These are phyloP conservation scores for Mus caroli DNA, from an alignment of 2,797 vertebrate genomes.

Conservation along the genomic window DNA sequence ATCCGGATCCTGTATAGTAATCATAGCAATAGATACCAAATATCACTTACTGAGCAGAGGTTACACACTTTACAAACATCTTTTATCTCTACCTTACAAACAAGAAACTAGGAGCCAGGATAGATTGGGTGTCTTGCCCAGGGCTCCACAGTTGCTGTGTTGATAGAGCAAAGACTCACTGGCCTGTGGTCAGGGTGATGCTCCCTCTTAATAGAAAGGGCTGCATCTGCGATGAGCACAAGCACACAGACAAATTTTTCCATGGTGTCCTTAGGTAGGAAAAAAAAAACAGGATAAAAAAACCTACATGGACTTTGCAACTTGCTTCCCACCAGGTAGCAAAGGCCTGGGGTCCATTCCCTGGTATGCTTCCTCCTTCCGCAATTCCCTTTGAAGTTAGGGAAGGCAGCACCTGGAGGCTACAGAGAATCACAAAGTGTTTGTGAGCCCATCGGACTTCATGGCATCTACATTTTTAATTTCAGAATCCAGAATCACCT, in stretches of 20 bases:
- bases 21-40: neutral
- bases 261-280: slow-evolving; percentile 4
- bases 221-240: neutral
- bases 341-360: slow-evolving; percentile 65
- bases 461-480: slow-evolving; percentile 31
- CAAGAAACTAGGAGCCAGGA: neutral
- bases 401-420: slow-evolving; percentile 36
- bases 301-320: slow-evolving; percentile 9
- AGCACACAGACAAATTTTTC: neutral
- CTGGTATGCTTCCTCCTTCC: slow-evolving; percentile 56
- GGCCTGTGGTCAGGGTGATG: neutral
- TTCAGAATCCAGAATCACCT: slow-evolving; percentile 2
- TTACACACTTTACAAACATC: neutral
- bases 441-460: slow-evolving; percentile 14
- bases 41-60: neutral
- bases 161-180: neutral
- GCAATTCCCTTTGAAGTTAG: slow-evolving; percentile 78
- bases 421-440: slow-evolving; percentile 47
- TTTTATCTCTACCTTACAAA: slow-evolving; percentile 23
- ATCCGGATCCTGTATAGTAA: neutral
- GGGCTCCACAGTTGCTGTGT: neutral
- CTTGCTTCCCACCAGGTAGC: slow-evolving; percentile 63
- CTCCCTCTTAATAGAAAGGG: neutral
- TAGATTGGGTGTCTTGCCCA: neutral
- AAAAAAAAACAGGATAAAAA: neutral